Evolutionary conservation across 2,888 invertebrate genomes (phyloP).

Genomic region (Eulithis prunata): DNA sequence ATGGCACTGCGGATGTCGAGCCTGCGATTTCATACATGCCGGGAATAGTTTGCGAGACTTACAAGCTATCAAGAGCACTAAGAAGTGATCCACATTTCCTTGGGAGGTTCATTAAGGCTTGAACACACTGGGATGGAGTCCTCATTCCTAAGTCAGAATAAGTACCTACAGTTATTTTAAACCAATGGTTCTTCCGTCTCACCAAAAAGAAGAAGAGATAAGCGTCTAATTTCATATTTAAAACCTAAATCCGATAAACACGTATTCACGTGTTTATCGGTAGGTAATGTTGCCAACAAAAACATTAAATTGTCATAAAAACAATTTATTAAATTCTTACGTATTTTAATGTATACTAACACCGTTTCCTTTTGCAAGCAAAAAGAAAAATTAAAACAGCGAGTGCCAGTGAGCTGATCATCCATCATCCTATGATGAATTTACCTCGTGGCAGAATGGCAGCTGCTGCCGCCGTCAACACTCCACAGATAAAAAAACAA

Average conservation of each 20-base stretch:
- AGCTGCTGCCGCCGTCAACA: slow-evolving; percentile 59
- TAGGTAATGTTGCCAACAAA: neutral
- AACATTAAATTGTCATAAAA: slow-evolving; percentile 15
- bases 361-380: slow-evolving; percentile 40
- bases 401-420: slow-evolving; percentile 48
- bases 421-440: slow-evolving; percentile 68
- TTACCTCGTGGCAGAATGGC: slow-evolving; percentile 66
- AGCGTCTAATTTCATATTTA: too few relatives aligned
- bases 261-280: too few relatives aligned
- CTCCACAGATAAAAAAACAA: slow-evolving; percentile 52
- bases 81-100: slow-evolving; percentile 17
- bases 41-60: neutral
- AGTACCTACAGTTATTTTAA: too few relatives aligned
- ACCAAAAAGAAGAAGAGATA: too few relatives aligned
- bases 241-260: too few relatives aligned
- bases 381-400: slow-evolving; percentile 45
- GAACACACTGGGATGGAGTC: neutral
- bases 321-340: slow-evolving; percentile 13
- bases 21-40: slow-evolving; percentile 26
- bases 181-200: too few relatives aligned
- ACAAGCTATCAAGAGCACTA: slow-evolving; percentile 1
- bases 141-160: neutral
- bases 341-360: slow-evolving; percentile 22
- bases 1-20: slow-evolving; percentile 10
- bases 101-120: neutral